phyloP scores from a whole-genome alignment of 1,140 invertebrate species.

The Aphis craccivora region DNA sequence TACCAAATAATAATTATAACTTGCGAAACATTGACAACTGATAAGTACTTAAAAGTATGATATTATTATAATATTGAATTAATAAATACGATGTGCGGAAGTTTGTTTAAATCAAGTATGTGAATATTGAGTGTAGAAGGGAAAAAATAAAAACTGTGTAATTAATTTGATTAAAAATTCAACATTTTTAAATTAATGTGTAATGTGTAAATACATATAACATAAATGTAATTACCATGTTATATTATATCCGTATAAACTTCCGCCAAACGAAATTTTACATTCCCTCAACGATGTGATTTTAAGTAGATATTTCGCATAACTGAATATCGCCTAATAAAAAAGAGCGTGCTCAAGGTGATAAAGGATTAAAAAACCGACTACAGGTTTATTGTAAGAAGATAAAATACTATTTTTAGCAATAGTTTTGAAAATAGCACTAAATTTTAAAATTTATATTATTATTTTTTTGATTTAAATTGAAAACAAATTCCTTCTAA shows the following conservation, averaged over 20 bases:
- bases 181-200: not conserved
- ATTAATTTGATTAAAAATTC: not conserved
- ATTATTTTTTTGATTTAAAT: no score
- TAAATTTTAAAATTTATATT: no score
- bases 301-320: not conserved
- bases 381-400: no score
- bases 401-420: no score
- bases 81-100: not conserved
- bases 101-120: no score
- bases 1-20: not conserved
- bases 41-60: not conserved
- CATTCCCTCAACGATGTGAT: not conserved
- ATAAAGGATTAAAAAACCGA: no score
- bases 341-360: no score
- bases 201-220: no score
- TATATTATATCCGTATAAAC: not conserved
- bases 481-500: no score
- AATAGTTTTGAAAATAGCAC: no score
- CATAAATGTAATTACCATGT: not conserved
- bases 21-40: not conserved
- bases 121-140: no score
- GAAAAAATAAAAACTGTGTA: not conserved
- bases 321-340: not conserved
- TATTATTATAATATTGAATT: not conserved
- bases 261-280: not conserved